Evolutionary conservation across 2,888 invertebrate species (phyloP).

Genomic region (Lamellibrachia satsuma): DNA sequence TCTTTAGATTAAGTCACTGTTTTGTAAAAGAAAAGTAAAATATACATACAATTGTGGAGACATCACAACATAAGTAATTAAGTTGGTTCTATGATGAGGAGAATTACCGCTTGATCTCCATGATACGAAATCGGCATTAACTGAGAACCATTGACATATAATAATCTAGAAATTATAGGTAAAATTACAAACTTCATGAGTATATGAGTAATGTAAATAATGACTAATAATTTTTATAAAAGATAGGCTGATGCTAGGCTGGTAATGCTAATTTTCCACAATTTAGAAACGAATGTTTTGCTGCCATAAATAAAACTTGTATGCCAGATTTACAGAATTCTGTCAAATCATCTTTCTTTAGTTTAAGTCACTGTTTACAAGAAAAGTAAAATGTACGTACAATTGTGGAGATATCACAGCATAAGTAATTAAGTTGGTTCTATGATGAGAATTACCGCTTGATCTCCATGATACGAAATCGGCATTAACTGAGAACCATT

Average conservation of each 20-base stretch:
- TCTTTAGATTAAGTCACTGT: background rate
- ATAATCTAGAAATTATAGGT: background rate
- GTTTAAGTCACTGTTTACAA: background rate
- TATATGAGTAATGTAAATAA: too few species aligned
- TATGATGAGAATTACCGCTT: constrained; percentile 9
- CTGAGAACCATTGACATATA: background rate
- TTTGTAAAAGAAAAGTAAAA: background rate
- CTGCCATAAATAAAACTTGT: background rate
- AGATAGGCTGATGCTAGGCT: too few species aligned
- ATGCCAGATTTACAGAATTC: background rate
- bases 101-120: background rate
- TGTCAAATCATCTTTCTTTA: background rate
- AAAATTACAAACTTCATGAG: too few species aligned
- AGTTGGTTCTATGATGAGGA: background rate
- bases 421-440: background rate
- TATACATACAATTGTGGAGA: background rate
- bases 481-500: constrained; percentile 3
- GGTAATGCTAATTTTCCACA: too few species aligned
- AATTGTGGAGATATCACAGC: background rate
- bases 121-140: background rate
- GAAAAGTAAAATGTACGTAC: background rate
- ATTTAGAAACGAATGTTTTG: background rate
- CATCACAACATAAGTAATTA: background rate
- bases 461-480: background rate
- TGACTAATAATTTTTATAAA: too few species aligned